Evolutionary conservation across 1,140 invertebrate genomes (phyloP).

Genomic region (Orchesella cincta): DNA sequence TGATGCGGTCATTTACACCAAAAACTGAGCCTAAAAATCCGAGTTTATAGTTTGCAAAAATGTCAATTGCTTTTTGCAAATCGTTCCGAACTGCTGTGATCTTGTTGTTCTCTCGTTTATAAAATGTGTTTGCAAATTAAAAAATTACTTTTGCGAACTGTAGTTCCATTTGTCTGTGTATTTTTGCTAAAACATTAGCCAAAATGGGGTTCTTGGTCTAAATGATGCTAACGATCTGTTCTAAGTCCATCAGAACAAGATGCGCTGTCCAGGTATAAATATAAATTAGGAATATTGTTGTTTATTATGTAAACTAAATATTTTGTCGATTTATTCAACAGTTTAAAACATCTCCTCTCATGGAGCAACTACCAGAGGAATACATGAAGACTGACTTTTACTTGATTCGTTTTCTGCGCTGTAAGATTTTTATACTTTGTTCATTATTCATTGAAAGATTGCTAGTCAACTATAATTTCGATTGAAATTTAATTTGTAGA

Average conservation of each 20-base stretch:
- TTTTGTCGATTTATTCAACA: neutral
- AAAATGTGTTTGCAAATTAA: too few relatives aligned
- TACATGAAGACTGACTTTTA: conserved; percentile 8
- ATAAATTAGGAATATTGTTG: neutral
- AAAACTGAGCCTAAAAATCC: neutral
- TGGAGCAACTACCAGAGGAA: neutral
- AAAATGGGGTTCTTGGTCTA: neutral
- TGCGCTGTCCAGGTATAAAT: neutral
- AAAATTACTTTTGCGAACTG: too few relatives aligned
- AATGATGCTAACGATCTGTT: conserved; percentile 3
- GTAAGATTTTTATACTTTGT: neutral
- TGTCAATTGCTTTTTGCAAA: neutral
- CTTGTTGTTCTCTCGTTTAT: too few relatives aligned
- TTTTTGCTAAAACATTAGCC: neutral
- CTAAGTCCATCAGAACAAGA: neutral
- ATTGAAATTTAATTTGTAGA: neutral
- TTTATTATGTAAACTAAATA: neutral
- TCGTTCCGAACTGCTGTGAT: neutral
- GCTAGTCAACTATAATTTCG: neutral
- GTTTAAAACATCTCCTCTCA: neutral
- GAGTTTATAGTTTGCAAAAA: neutral
- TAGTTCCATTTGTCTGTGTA: neutral
- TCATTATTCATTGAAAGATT: neutral
- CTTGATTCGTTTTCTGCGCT: neutral
- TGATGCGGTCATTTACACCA: neutral